These are phyloP conservation scores for Phyllotis vaccarum DNA, from an alignment of 2,797 vertebrate genomes.

Conservation along the genomic window DNA sequence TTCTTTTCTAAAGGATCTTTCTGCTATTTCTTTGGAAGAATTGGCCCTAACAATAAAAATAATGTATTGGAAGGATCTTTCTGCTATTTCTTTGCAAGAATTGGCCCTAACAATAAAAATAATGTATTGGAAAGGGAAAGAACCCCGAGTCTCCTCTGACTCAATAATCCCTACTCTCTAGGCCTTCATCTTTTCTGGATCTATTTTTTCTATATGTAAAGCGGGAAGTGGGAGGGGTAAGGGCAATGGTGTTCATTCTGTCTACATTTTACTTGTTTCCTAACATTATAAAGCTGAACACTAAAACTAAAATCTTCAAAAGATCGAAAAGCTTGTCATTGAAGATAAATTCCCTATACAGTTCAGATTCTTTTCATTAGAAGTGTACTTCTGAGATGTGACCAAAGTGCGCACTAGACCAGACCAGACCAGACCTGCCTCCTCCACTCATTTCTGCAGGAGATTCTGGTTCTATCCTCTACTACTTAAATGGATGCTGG, in stretches of 20 bases:
- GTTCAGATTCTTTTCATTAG: constrained; percentile 44
- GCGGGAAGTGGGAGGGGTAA: not conserved
- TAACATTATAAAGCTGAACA: constrained; percentile 17
- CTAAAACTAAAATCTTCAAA: constrained; percentile 6
- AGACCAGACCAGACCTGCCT: not conserved
- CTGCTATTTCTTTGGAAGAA: constrained; percentile 4
- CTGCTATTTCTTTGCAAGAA: constrained; percentile 5
- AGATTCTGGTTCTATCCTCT: not conserved
- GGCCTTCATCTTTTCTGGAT: not conserved
- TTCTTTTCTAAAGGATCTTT: not conserved
- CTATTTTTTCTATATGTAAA: not conserved
- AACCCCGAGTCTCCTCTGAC: constrained; percentile 12
- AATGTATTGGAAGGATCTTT: constrained; percentile 6
- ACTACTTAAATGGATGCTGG: constrained; percentile 5
- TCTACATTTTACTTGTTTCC: not conserved
- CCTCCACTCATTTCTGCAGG: constrained; percentile 40
- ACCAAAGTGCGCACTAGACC: constrained; percentile 19
- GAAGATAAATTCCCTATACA: not conserved
- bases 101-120: constrained; percentile 23
- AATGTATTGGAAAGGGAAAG: not conserved
- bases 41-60: constrained; percentile 23
- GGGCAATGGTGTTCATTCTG: not conserved
- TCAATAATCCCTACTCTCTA: not conserved
- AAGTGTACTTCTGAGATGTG: constrained; percentile 24
- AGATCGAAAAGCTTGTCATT: not conserved